phyloP scores from a whole-genome alignment of 2,888 invertebrate genomes.

The Papilio protenor region DNA sequence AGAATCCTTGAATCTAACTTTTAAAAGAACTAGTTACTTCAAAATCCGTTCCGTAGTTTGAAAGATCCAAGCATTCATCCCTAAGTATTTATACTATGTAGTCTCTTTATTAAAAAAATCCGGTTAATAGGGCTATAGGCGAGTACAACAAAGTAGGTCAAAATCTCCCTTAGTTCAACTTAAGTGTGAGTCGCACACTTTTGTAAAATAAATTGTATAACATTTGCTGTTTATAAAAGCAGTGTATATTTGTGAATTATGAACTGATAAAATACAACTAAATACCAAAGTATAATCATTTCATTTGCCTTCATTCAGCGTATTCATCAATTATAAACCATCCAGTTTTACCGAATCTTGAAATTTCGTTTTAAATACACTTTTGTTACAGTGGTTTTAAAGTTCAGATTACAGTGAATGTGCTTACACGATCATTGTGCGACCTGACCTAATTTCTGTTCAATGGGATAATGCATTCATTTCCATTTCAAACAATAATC shows the following conservation, averaged over 20 bases:
- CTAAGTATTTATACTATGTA: no score
- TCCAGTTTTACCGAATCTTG: background rate
- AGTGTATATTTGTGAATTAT: background rate
- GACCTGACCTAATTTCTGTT: conserved; percentile 15
- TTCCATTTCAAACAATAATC: background rate
- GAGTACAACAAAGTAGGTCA: background rate
- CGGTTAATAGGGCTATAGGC: background rate
- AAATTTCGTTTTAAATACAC: background rate
- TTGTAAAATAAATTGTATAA: background rate
- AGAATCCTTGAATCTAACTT: no score
- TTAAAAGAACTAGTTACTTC: no score
- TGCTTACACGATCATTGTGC: background rate
- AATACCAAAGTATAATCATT: background rate
- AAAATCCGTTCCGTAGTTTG: no score
- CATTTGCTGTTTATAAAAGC: background rate
- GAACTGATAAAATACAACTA: background rate
- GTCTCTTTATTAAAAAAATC: no score
- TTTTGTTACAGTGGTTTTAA: background rate
- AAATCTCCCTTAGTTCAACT: background rate
- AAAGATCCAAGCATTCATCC: no score
- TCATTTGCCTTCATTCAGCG: background rate
- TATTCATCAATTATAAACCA: background rate
- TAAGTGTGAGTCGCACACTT: background rate
- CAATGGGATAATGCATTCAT: conserved; percentile 17
- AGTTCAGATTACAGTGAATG: background rate